Evolutionary conservation across 2,888 invertebrate genomes (phyloP).

Genomic region (Drosophila flavopinicola): DNA sequence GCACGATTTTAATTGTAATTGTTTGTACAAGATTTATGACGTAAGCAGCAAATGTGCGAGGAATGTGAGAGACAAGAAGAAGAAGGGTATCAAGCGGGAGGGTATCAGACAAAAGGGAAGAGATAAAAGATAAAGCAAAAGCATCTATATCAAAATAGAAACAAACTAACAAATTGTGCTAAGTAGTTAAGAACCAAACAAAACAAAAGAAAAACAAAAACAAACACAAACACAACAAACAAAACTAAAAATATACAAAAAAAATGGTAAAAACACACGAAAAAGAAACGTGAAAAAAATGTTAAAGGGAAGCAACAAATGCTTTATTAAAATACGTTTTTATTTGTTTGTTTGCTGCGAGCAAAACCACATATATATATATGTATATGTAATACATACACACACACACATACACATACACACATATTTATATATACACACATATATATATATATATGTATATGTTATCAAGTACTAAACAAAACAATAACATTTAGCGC

Average conservation of each 20-base stretch:
- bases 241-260: too few species aligned
- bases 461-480: conserved; percentile 22
- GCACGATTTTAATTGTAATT: conserved; percentile 40
- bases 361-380: too few species aligned
- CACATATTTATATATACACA: conserved; percentile 22
- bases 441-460: conserved; percentile 26
- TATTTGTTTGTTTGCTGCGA: conserved; percentile 33
- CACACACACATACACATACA: conserved; percentile 27
- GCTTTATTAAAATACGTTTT: conserved; percentile 23
- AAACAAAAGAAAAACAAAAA: conserved; percentile 4
- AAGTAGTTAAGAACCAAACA: conserved; percentile 24
- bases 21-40: conserved; percentile 18
- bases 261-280: conserved; percentile 13
- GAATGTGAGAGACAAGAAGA: conserved; percentile 30
- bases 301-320: conserved; percentile 16
- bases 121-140: conserved; percentile 6
- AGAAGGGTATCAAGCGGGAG: conserved; percentile 2
- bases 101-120: not conserved
- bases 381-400: conserved; percentile 27
- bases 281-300: conserved; percentile 7
- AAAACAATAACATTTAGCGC: conserved; percentile 58
- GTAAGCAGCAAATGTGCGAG: conserved; percentile 9
- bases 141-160: conserved; percentile 24
- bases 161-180: conserved; percentile 27
- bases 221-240: too few species aligned